These are phyloP conservation scores for Beris morrisii DNA, from an alignment of 2,888 invertebrate genomes.

Conservation along the genomic window DNA sequence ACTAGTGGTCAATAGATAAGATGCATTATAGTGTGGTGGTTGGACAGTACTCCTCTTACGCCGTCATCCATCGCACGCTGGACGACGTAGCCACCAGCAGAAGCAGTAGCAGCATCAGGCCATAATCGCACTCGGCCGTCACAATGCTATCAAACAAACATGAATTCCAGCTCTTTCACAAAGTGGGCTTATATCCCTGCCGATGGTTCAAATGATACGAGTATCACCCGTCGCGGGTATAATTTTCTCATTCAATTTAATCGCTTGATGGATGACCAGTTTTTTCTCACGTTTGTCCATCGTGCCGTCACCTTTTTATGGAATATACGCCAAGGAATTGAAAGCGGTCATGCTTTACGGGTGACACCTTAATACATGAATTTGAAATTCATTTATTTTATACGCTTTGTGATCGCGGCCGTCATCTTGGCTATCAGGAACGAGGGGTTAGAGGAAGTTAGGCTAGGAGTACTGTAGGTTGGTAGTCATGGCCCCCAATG, in stretches of 20 bases:
- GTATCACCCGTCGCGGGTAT: conserved; percentile 28
- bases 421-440: not conserved
- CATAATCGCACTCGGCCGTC: conserved; percentile 9
- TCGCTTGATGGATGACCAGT: conserved; percentile 38
- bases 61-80: not conserved
- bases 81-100: not conserved
- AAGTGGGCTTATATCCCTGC: not conserved
- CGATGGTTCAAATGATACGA: conserved; percentile 1
- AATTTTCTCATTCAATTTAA: conserved; percentile 39
- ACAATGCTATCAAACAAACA: conserved; percentile 15
- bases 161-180: conserved; percentile 12
- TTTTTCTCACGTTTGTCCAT: conserved; percentile 33
- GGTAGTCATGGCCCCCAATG: not conserved
- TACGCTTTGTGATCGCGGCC: not conserved
- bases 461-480: not conserved
- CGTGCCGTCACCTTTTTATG: conserved; percentile 23
- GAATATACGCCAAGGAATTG: conserved; percentile 23
- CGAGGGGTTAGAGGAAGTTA: no score
- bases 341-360: conserved; percentile 32
- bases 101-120: conserved; percentile 7
- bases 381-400: conserved; percentile 33
- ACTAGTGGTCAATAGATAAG: not conserved
- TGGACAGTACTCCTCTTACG: no score
- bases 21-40: no score
- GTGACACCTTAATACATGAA: conserved; percentile 35